phyloP scores from a whole-genome alignment of 2,888 invertebrate genomes.

The Mesochorus sp. region DNA sequence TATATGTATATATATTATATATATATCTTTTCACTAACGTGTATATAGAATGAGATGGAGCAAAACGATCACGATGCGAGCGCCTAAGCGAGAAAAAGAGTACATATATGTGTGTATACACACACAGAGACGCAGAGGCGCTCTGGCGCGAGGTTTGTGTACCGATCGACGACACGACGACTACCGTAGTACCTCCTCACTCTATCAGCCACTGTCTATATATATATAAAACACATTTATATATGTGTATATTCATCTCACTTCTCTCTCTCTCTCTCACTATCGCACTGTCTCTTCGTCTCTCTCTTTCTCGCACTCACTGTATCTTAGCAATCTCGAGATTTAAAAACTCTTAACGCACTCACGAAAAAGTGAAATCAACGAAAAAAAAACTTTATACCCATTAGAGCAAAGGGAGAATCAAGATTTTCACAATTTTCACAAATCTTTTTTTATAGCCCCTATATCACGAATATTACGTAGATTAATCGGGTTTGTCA shows the following conservation, averaged over 20 bases:
- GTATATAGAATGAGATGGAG: conserved; percentile 3
- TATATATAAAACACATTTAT: conserved; percentile 9
- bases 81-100: neutral
- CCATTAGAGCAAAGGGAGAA: conserved; percentile 10
- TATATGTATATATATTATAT: too few species aligned
- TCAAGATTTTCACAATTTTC: conserved; percentile 51
- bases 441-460: too few species aligned
- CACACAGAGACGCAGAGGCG: conserved; percentile 6
- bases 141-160: conserved; percentile 63
- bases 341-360: conserved; percentile 34
- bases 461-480: too few species aligned
- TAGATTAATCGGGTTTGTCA: conserved; percentile 67
- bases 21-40: conserved; percentile 1
- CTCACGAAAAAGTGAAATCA: neutral
- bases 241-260: too few species aligned
- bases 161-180: conserved; percentile 63
- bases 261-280: conserved; percentile 5
- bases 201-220: conserved; percentile 52
- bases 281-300: neutral
- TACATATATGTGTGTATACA: neutral
- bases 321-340: conserved; percentile 53
- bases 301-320: conserved; percentile 21
- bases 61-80: conserved; percentile 5
- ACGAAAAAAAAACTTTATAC: too few species aligned
- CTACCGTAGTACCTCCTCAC: conserved; percentile 61